A percentile compares a stretch with the other conserved stretches of the same genome.
phyloP scores from a whole-genome alignment of 2,113 vertebrate genomes.

The Arothron firmamentum region DNA sequence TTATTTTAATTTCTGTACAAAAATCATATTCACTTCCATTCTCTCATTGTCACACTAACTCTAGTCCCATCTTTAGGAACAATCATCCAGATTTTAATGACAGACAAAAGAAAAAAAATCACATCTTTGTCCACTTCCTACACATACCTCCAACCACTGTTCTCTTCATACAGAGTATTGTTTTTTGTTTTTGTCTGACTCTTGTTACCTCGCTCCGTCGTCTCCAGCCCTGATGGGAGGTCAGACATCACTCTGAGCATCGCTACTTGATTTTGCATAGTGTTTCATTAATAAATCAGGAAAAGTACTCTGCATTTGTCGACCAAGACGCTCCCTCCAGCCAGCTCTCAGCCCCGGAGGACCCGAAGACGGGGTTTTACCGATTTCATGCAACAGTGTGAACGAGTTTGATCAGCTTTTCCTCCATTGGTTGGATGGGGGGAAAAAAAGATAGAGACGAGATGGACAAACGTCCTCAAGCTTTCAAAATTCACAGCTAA shows the following conservation, averaged over 20 bases:
- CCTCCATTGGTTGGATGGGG: too few species aligned
- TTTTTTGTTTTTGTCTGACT: background rate
- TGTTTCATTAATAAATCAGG: constrained; percentile 9
- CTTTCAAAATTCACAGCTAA: constrained; percentile 44
- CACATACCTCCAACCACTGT: constrained; percentile 18
- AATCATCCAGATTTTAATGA: constrained; percentile 44
- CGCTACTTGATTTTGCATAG: constrained; percentile 30
- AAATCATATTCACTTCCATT: constrained; percentile 65
- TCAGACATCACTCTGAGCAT: background rate
- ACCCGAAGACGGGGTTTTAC: background rate
- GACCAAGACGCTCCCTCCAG: constrained; percentile 7
- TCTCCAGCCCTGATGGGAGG: too few species aligned
- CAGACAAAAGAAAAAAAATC: constrained; percentile 38
- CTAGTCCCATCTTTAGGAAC: constrained; percentile 35
- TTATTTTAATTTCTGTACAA: constrained; percentile 73
- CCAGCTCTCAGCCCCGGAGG: background rate
- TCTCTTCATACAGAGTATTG: constrained; percentile 7
- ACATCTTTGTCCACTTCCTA: constrained; percentile 58
- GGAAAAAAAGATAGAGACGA: too few species aligned
- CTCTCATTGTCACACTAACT: constrained; percentile 39
- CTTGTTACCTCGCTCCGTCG: background rate
- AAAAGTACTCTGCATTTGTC: background rate
- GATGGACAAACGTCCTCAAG: constrained; percentile 17
- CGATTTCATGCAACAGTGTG: background rate
- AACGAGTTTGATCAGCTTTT: too few species aligned